Evolutionary conservation across 2,888 invertebrate species (phyloP).

Genomic region (Ceramica pisi): DNA sequence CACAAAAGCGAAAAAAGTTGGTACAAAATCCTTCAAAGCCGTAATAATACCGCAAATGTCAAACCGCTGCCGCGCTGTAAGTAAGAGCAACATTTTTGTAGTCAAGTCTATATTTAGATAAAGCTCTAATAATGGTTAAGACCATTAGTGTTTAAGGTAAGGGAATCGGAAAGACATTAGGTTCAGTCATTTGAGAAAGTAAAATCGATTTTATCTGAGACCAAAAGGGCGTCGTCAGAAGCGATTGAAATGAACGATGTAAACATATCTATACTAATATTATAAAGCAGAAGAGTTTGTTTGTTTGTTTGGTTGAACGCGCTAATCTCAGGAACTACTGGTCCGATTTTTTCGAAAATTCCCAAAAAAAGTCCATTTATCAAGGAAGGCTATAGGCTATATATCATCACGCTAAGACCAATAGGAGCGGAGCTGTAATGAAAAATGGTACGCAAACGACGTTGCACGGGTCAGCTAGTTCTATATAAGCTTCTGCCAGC

Average conservation of each 20-base stretch:
- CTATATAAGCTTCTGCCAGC: too few relatives aligned
- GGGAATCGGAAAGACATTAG: conserved; percentile 20
- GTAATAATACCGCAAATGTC: neutral
- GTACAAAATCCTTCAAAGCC: conserved; percentile 10
- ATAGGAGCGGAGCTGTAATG: too few relatives aligned
- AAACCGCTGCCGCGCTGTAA: neutral
- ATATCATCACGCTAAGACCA: too few relatives aligned
- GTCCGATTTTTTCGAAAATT: too few relatives aligned
- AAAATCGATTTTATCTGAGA: conserved; percentile 5
- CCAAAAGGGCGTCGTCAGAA: neutral
- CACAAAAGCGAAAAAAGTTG: conserved; percentile 1
- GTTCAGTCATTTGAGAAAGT: conserved; percentile 4
- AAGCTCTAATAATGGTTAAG: conserved; percentile 9
- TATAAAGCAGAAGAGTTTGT: too few relatives aligned
- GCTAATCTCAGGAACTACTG: too few relatives aligned
- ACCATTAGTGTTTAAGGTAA: conserved; percentile 14
- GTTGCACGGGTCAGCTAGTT: too few relatives aligned
- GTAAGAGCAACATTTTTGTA: conserved; percentile 8
- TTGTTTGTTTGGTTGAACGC: too few relatives aligned
- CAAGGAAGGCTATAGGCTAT: too few relatives aligned
- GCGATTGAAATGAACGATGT: neutral
- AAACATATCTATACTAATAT: too few relatives aligned
- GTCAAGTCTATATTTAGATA: conserved; percentile 10
- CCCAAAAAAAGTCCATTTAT: too few relatives aligned
- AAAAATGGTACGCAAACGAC: too few relatives aligned